Evolutionary conservation across 1,140 invertebrate species (phyloP).

Genomic region (Tetragonula clypearis): DNA sequence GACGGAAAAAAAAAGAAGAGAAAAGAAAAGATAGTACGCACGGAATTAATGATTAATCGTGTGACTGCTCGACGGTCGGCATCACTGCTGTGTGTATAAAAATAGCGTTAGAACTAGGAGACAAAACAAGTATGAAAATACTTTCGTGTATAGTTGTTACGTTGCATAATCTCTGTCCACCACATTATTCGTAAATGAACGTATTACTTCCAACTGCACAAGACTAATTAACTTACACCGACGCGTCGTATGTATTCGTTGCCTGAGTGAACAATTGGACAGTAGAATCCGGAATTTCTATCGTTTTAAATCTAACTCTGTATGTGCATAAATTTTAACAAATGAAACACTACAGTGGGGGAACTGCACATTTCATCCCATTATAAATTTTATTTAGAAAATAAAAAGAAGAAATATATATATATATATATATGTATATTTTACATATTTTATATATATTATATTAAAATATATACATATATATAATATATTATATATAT

Average conservation of each 20-base stretch:
- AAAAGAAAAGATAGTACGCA: neutral
- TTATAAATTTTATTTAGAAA: neutral
- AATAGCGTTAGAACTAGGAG: slow-evolving; percentile 36
- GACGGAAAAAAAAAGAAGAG: neutral
- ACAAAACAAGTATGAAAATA: slow-evolving; percentile 40
- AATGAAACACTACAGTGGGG: neutral
- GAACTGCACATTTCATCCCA: neutral
- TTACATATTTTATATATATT: no score
- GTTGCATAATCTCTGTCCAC: slow-evolving; percentile 55
- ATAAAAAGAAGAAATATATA: neutral
- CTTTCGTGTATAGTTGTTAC: slow-evolving; percentile 28
- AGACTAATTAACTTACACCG: slow-evolving; percentile 54
- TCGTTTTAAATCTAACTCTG: neutral
- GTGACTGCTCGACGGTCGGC: slow-evolving; percentile 26
- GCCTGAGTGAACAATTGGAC: slow-evolving; percentile 38
- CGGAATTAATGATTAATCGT: slow-evolving; percentile 28
- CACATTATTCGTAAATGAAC: slow-evolving; percentile 55
- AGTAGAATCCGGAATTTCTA: slow-evolving; percentile 36
- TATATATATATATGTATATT: no score
- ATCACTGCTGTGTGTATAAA: slow-evolving; percentile 27
- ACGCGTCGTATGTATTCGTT: slow-evolving; percentile 50
- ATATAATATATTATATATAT: neutral
- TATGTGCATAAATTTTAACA: neutral
- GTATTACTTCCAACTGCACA: slow-evolving; percentile 50
- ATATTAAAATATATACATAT: neutral